phyloP scores from a whole-genome alignment of 1,140 invertebrate species.

The Physella acuta region DNA sequence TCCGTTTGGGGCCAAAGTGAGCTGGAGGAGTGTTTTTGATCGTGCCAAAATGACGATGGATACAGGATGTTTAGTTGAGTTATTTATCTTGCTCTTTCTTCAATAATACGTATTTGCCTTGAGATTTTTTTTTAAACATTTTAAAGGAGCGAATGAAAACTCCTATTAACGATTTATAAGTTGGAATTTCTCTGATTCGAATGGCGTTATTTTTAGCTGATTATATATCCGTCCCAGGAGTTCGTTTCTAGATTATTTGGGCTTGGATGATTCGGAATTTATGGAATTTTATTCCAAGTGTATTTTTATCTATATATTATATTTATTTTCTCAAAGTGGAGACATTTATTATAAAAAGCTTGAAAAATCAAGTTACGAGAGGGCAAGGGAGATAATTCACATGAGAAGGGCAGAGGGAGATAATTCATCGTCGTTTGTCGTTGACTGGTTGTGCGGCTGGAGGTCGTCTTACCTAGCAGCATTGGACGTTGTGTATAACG shows the following conservation, averaged over 20 bases:
- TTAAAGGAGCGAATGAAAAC: neutral
- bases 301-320: too few species aligned
- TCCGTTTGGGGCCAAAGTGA: constrained; percentile 3
- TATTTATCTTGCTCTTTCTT: neutral
- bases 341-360: neutral
- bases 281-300: too few species aligned
- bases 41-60: constrained; percentile 19
- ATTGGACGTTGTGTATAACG: constrained; percentile 13
- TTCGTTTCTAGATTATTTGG: too few species aligned
- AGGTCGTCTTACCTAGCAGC: constrained; percentile 25
- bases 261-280: too few species aligned
- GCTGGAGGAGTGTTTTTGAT: neutral
- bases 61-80: neutral
- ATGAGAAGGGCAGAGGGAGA: neutral
- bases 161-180: neutral
- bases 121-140: neutral
- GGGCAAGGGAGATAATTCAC: neutral
- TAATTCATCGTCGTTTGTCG: constrained; percentile 7
- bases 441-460: constrained; percentile 1
- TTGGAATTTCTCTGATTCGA: too few species aligned
- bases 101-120: neutral
- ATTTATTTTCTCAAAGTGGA: neutral
- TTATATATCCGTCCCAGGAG: too few species aligned
- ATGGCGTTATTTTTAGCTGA: too few species aligned
- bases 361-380: neutral